These are phyloP conservation scores for Scomberomorus guttatus DNA, from an alignment of 2,797 vertebrate species.

Conservation along the genomic window DNA sequence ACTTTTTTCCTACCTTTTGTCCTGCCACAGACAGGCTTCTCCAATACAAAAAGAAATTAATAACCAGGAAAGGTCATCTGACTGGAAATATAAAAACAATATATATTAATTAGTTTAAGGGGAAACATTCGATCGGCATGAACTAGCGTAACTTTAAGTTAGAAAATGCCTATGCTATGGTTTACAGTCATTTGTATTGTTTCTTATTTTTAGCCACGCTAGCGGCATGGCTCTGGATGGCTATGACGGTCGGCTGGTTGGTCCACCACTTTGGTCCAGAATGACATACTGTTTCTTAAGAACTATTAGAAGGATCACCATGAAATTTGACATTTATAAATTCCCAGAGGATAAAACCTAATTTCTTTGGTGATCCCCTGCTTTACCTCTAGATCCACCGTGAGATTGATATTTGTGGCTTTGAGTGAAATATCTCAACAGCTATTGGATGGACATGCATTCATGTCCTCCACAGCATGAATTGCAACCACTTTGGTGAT, in stretches of 20 bases:
- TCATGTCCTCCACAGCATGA: no score
- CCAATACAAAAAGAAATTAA: no score
- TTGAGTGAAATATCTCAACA: no score
- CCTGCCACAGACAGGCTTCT: background rate
- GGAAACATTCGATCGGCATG: background rate
- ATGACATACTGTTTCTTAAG: background rate
- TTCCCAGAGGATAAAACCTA: background rate
- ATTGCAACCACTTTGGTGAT: no score
- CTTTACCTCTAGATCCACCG: no score
- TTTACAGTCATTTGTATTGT: background rate
- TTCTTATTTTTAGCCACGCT: background rate
- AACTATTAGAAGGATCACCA: background rate
- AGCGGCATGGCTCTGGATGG: background rate
- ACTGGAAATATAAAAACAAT: background rate
- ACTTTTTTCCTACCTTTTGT: background rate
- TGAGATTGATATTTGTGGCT: no score
- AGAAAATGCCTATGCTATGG: background rate
- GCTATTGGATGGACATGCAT: no score
- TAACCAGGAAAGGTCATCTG: slow-evolving; percentile 10
- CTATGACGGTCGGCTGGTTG: no score
- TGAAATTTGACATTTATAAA: background rate
- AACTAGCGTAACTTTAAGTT: slow-evolving; percentile 2
- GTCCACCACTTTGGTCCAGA: background rate
- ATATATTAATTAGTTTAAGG: background rate
- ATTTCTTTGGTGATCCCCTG: no score